Conservation (phyloP, 2,888 invertebrate genomes). For the Aporophyla lueneburgensis region DNA sequence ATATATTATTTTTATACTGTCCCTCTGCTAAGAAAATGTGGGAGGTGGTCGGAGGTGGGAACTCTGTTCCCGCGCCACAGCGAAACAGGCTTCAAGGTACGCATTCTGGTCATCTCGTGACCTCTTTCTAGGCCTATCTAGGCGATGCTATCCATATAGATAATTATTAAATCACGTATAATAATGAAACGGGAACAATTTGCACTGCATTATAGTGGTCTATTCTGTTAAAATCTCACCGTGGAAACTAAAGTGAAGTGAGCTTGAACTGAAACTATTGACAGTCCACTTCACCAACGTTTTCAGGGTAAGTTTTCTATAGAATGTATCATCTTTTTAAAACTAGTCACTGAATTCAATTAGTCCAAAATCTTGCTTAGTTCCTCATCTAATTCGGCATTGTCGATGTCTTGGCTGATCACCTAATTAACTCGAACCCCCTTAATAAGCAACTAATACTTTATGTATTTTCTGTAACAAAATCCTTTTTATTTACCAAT, state of each 20-base stretch:
- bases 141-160: too few species aligned
- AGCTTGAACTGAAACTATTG: neutral
- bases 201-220: neutral
- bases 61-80: too few species aligned
- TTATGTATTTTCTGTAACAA: slow-evolving; percentile 1
- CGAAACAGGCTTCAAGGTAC: too few species aligned
- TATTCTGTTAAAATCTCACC: neutral
- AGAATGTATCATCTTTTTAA: neutral
- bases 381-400: neutral
- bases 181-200: neutral
- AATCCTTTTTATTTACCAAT: slow-evolving; percentile 12
- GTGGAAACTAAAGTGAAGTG: neutral
- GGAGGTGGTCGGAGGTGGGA: too few species aligned
- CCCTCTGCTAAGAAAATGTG: too few species aligned
- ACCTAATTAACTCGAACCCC: slow-evolving; percentile 20
- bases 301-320: neutral
- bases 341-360: too few species aligned
- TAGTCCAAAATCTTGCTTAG: neutral
- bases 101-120: too few species aligned
- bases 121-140: too few species aligned
- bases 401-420: neutral
- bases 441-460: slow-evolving; percentile 11
- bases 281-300: neutral
- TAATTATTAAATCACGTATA: neutral
- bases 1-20: neutral